These are phyloP conservation scores for Chloropsis hardwickii DNA, from an alignment of 2,113 vertebrate species.

Conservation along the genomic window DNA sequence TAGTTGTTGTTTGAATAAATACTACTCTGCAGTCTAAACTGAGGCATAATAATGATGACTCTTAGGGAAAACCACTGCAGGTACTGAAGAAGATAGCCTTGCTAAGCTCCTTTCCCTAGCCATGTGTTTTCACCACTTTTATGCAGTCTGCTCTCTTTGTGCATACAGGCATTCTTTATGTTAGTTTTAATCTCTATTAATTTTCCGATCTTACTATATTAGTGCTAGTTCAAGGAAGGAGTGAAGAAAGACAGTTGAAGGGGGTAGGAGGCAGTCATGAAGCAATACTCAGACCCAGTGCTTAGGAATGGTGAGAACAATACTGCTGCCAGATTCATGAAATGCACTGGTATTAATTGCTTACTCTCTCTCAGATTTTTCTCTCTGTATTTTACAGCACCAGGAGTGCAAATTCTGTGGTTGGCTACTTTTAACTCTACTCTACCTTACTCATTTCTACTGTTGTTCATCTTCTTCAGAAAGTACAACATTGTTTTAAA, in stretches of 20 bases:
- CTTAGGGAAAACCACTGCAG: not conserved
- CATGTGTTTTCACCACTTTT: not conserved
- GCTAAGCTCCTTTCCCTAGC: not conserved
- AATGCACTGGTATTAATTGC: fast-evolving
- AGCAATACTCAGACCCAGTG: not conserved
- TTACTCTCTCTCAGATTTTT: not conserved
- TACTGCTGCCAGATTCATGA: not conserved
- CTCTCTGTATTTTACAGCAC: not conserved
- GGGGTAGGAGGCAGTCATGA: not conserved
- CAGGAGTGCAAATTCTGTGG: not conserved
- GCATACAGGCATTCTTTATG: not conserved
- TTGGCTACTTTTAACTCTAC: not conserved
- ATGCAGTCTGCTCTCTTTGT: not conserved
- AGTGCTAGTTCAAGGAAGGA: not conserved
- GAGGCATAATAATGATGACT: not conserved
- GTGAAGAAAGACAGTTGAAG: not conserved
- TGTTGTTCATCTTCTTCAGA: not conserved
- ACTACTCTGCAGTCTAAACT: not conserved
- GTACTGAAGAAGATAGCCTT: not conserved
- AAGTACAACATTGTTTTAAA: not conserved
- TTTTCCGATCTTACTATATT: not conserved
- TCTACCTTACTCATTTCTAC: not conserved
- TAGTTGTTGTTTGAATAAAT: not conserved
- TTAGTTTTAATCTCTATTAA: not conserved
- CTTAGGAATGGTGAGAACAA: not conserved